Base-by-base conservation (phyloP, 1,140 invertebrate species). In the Tetranychus cinnabarinus region DNA sequence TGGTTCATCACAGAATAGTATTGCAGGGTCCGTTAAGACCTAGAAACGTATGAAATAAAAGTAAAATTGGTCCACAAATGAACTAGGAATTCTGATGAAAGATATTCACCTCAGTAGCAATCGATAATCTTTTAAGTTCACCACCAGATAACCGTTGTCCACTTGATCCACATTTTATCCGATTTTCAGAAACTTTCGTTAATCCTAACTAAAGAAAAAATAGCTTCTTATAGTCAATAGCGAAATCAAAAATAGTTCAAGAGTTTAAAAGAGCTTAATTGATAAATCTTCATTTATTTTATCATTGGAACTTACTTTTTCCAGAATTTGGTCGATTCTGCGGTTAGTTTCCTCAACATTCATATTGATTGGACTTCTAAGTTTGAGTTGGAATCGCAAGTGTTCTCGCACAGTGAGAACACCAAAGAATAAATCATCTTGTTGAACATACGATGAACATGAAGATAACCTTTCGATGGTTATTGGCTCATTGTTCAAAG, bases 371-470 rank as follows among this genome's bases (percentile, higher is more conserved):
- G 23, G 8, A 3, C 13, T 2, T 23, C 31, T n/a, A 15, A 5
- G 5, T 35, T 45, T 35, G 72, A 88, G 87, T 83, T 90, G 89
- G 69, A 93, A 93, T 13, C 82, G 76, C 3, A 96, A 76, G 73
- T 95, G 89, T 69, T 96, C 90, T 60, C 77, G 77, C 2, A 92
- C 88, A 0, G 88, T 93, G 13, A 95, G 74, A 0, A 85, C 88
- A 1, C 85, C 86, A 62, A 93, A 84, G 70, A 95, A 95, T n/a
- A 93, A 71, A 72, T 93, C 88, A 64, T 89, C 83, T 72, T 97
- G 92, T 71, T 96, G 90, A 0, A 97, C 89, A 68, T 97, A 97
- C 0, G 88, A 92, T 62, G 85, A 88, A 15, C 86, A 56, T 4
- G 82, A 81, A 15, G 82, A 80, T 59, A 93, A 73, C 2, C 80